phyloP scores from a whole-genome alignment of 2,113 vertebrate species.

The Rhabdornis inornatus region DNA sequence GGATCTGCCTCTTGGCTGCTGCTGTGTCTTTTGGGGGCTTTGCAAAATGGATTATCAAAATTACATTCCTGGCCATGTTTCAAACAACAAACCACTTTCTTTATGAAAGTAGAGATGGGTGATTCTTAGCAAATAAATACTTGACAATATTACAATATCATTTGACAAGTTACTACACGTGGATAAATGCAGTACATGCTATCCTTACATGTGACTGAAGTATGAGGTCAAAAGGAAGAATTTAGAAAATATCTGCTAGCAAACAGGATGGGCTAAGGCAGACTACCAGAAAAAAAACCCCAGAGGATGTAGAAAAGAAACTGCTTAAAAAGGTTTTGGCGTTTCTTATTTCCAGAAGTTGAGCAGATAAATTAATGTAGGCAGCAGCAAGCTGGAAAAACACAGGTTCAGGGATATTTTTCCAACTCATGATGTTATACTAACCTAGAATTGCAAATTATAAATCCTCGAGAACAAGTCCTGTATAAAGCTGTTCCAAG shows the following conservation, averaged over 20 bases:
- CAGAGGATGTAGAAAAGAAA: not conserved
- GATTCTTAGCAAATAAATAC: not conserved
- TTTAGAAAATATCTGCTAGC: not conserved
- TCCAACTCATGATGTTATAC: not conserved
- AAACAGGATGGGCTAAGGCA: not conserved
- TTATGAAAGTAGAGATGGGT: not conserved
- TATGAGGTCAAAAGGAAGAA: not conserved
- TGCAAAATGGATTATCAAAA: not conserved
- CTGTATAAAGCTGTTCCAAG: not conserved
- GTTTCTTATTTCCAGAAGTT: slow-evolving; percentile 39
- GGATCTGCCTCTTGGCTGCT: not conserved
- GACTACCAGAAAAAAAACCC: not conserved
- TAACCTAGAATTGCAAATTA: not conserved
- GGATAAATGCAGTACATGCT: not conserved
- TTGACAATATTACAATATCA: not conserved
- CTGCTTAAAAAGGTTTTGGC: not conserved
- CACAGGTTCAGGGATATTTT: not conserved
- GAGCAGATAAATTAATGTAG: slow-evolving; percentile 31
- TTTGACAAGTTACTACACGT: not conserved
- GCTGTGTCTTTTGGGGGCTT: not conserved
- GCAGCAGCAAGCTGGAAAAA: slow-evolving; percentile 50
- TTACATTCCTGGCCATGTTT: not conserved
- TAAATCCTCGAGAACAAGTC: not conserved
- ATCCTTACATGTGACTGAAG: not conserved
- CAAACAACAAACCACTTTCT: not conserved